A percentile compares a stretch with the other conserved stretches of the same genome.
phyloP scores from a whole-genome alignment of 2,888 invertebrate genomes.

The Bhutanitis thaidina region DNA sequence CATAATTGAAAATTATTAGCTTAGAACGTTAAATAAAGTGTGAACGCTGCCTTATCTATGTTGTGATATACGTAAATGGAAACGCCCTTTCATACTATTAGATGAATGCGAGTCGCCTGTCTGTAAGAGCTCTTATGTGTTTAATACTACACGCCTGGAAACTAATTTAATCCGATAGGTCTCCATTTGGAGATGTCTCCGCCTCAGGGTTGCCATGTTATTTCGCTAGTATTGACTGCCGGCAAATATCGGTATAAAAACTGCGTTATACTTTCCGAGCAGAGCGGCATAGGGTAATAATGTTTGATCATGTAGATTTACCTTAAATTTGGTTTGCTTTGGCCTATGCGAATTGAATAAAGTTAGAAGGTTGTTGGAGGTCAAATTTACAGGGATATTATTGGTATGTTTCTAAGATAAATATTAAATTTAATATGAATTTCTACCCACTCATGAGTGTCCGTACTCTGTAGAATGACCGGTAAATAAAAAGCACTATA shows the following conservation, averaged over 20 bases:
- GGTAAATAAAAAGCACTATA: too few species aligned
- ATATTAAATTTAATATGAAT: too few species aligned
- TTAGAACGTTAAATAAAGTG: too few species aligned
- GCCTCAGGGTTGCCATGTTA: background rate
- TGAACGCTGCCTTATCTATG: background rate
- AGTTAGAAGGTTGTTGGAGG: background rate
- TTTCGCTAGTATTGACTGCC: background rate
- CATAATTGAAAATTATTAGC: too few species aligned
- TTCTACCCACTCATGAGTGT: too few species aligned
- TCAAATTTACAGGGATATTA: background rate
- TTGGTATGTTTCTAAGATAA: background rate
- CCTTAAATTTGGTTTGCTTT: background rate
- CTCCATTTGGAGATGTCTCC: conserved; percentile 6
- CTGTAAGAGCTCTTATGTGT: conserved; percentile 1
- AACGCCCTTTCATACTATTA: conserved; percentile 4
- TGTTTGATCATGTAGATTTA: background rate
- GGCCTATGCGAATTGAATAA: background rate
- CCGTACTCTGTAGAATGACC: too few species aligned
- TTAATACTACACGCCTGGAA: conserved; percentile 17
- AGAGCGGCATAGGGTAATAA: background rate
- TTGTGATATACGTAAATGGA: conserved; percentile 3
- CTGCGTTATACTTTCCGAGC: conserved; percentile 24
- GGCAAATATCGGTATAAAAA: conserved; percentile 16
- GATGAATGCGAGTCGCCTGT: conserved; percentile 10
- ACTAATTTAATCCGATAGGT: conserved; percentile 20